Conservation (phyloP, 1,140 invertebrate species). For the Neodiprion pinetum region DNA sequence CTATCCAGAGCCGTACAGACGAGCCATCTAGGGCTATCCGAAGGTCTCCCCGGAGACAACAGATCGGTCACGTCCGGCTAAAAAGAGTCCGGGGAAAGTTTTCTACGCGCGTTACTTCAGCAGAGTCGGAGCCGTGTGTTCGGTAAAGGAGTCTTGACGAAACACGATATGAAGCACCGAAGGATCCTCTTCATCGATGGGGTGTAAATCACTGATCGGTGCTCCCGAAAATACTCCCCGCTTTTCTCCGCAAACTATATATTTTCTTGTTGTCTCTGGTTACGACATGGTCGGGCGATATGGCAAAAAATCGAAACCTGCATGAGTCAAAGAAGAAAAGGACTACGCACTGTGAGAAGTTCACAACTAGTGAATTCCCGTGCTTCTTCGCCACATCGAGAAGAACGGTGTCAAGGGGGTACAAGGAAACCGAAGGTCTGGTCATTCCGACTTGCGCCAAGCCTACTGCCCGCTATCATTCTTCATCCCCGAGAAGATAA, state of each 20-base stretch:
- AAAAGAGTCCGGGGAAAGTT: slow-evolving; percentile 47
- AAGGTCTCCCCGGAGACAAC: slow-evolving; percentile 46
- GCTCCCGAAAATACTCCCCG: not conserved
- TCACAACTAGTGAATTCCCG: no score
- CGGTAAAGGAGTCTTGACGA: slow-evolving; percentile 2
- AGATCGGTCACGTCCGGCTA: slow-evolving; percentile 59
- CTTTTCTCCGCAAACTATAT: not conserved
- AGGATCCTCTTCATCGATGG: not conserved
- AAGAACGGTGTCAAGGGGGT: no score
- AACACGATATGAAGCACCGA: not conserved
- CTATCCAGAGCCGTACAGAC: slow-evolving; percentile 22
- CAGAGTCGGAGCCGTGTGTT: not conserved
- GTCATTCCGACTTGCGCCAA: no score
- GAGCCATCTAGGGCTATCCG: slow-evolving; percentile 1
- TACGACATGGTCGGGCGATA: not conserved
- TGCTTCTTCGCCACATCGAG: no score
- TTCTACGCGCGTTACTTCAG: slow-evolving; percentile 37
- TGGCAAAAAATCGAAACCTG: no score
- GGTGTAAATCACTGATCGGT: slow-evolving; percentile 4
- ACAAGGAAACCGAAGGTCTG: no score
- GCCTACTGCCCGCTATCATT: not conserved
- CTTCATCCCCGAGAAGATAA: not conserved
- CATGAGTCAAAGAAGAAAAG: no score
- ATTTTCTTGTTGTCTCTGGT: not conserved
- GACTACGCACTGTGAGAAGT: no score